Conservation (phyloP, 2,113 vertebrate genomes). For the Hylia prasina region DNA sequence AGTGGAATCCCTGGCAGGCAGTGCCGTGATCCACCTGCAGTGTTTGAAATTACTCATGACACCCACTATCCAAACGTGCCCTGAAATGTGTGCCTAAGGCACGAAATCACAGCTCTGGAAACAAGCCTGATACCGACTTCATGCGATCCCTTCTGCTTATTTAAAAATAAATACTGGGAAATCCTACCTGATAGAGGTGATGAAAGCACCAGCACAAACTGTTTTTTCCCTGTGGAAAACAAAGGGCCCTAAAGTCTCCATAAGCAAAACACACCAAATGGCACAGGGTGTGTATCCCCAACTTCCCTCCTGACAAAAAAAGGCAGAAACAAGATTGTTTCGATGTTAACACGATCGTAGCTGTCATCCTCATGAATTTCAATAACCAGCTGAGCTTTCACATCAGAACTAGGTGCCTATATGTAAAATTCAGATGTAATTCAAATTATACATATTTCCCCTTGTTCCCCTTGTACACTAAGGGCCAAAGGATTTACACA, state of each 20-base stretch:
- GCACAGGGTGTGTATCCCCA: neutral
- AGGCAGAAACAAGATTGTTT: neutral
- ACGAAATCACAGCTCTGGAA: neutral
- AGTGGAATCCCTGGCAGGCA: neutral
- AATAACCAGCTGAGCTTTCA: neutral
- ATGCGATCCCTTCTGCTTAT: neutral
- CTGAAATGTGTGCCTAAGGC: neutral
- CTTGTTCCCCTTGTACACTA: neutral
- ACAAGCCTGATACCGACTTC: fast-evolving
- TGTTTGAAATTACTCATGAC: neutral
- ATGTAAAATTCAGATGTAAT: neutral
- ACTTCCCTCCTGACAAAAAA: neutral
- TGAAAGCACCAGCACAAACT: neutral
- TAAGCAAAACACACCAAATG: neutral
- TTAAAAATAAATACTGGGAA: neutral
- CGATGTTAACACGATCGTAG: neutral
- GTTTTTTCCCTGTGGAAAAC: neutral
- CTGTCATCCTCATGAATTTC: neutral
- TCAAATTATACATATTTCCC: neutral
- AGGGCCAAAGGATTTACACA: neutral
- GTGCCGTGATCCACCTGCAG: neutral
- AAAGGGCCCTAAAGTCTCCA: neutral
- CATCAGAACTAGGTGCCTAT: neutral
- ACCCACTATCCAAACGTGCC: neutral
- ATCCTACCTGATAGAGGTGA: neutral